Evolutionary conservation across 1,140 invertebrate species (phyloP), one percentile per base, ranked within the genome.

Genomic region (Leptinotarsa defecta): DNA sequence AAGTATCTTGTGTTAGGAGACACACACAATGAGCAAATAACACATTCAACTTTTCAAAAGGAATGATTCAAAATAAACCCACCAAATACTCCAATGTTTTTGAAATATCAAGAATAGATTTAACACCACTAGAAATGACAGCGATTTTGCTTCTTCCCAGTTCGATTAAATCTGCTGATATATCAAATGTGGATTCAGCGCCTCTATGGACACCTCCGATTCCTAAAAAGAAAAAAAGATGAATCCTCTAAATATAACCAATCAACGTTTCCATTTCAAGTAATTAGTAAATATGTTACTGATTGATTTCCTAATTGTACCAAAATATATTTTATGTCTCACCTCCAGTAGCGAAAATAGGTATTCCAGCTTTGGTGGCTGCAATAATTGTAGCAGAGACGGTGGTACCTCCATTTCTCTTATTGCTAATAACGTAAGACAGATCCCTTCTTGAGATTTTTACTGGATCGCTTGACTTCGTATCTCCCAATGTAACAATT

Each of bases 91-190:
- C 98, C 43, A 99, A 87, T 1, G 98, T 99, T 82, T 93, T 92
- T 1, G 90, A 91, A 82, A 99, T 97, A 85, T 99, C 98, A 43
- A 99, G 88, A 81, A 99, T 99, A 49, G 97, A 98, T 88, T 99
- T 99, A 52, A 98, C 91, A 17, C 98, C 98, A 81, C 96, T 95
- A 77, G 95, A 98, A 2, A 99, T 92, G 13, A 99, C 96, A 73
- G 94, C 90, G 1, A 98, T 91, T 8, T 93, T 92, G 75, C 92
- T 97, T 68, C 92, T 88, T 6, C 96, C 93, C 24, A 99, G 88
- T 86, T 99, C 97, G 13, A 90, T 91, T 19, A 99, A 88, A 88
- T 99, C 98, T 8, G 98, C 96, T 79, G 97, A 99, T 11, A 99
- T 89, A 86, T 99, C 98, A 84, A 98, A 89, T 71, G 93, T 94